Evolutionary conservation across 2,113 vertebrate species (phyloP).

Genomic region (Vanacampus margaritifer): DNA sequence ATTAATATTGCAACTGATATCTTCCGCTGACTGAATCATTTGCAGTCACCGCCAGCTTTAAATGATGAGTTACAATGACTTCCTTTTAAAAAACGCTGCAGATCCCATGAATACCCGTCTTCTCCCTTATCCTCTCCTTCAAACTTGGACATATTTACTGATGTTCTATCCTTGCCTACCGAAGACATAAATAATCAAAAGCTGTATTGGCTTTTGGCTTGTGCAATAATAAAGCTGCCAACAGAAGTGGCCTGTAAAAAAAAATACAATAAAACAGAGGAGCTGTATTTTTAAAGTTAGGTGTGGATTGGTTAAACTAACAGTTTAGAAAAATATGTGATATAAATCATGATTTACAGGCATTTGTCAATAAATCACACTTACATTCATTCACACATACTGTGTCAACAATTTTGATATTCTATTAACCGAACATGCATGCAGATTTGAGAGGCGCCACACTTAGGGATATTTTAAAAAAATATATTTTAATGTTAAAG

Average conservation of each 20-base stretch:
- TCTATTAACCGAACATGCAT: not conserved
- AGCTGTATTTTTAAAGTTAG: not conserved
- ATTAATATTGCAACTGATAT: not conserved
- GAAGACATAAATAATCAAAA: conserved; percentile 1
- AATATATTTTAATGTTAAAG: no score
- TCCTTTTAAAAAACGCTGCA: not conserved
- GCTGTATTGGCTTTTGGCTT: conserved; percentile 1
- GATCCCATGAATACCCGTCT: not conserved
- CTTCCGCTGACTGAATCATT: not conserved
- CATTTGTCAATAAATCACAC: not conserved
- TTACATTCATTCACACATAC: not conserved
- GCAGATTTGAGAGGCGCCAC: no score
- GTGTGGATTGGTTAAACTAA: not conserved
- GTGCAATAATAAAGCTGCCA: conserved; percentile 9
- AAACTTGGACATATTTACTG: not conserved
- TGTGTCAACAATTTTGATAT: not conserved
- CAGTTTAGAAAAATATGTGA: not conserved
- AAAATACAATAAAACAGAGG: conserved; percentile 1
- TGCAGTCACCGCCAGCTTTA: not conserved
- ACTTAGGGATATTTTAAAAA: no score
- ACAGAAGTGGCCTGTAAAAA: not conserved
- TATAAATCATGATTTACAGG: not conserved
- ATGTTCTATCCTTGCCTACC: not conserved
- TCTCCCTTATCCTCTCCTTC: conserved; percentile 2
- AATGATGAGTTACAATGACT: not conserved